Conservation (phyloP, 1,140 invertebrate species). For the Drosophila parabipectinata region DNA sequence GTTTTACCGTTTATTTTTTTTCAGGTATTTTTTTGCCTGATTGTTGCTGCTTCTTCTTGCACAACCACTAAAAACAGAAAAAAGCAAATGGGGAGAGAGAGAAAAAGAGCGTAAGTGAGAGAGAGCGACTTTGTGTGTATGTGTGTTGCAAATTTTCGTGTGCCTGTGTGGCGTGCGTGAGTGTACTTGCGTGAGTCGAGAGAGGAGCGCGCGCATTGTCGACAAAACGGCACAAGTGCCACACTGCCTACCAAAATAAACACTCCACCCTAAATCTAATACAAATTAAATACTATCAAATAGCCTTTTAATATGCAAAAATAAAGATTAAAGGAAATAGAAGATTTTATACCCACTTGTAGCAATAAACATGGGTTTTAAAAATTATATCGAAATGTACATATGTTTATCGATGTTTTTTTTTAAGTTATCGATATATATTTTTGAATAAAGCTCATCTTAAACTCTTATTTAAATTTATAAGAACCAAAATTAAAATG, state of each 20-base stretch:
- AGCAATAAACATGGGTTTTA: too few relatives aligned
- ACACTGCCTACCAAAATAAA: slow-evolving; percentile 57
- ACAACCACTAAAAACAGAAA: slow-evolving; percentile 81
- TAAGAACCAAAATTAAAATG: too few relatives aligned
- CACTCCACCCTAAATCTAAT: slow-evolving; percentile 15
- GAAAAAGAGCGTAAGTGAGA: slow-evolving; percentile 54
- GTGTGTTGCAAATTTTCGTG: slow-evolving; percentile 57
- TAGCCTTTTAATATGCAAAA: too few relatives aligned
- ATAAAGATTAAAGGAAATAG: too few relatives aligned
- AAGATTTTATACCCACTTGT: too few relatives aligned
- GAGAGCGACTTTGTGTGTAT: slow-evolving; percentile 59
- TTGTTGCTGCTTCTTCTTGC: slow-evolving; percentile 82
- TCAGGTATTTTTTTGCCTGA: slow-evolving; percentile 80
- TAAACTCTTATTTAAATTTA: too few relatives aligned
- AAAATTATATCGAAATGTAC: too few relatives aligned
- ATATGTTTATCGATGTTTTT: too few relatives aligned
- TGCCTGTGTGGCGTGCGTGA: slow-evolving; percentile 34
- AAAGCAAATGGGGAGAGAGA: slow-evolving; percentile 64
- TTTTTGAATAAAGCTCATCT: too few relatives aligned
- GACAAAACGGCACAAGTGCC: slow-evolving; percentile 78
- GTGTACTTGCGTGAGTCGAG: slow-evolving; percentile 70
- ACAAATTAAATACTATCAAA: neutral
- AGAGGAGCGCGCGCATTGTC: slow-evolving; percentile 75
- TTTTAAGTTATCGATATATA: too few relatives aligned
- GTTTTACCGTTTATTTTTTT: slow-evolving; percentile 83